Base-by-base conservation (phyloP, 1,140 invertebrate genomes). In the Eurosta solidaginis region DNA sequence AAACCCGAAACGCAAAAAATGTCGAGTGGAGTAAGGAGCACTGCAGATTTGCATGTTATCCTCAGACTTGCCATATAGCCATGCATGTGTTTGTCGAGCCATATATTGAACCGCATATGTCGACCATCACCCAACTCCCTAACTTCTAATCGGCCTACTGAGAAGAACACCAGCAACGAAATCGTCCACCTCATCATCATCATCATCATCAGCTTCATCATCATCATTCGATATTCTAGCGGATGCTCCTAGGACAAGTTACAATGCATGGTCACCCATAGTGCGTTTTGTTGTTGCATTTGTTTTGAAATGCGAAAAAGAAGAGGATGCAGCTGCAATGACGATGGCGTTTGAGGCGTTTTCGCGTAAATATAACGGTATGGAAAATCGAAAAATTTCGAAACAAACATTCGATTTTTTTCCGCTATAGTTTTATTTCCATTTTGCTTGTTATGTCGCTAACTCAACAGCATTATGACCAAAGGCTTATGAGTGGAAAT, bases 401-500 rank as follows among this genome's bases (percentile, higher is more conserved):
- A 68, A 68, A 68, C 59, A 68, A 42, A 68, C 59, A 68, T 68
- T 68, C n/a, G 59, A 68, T 68, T 68, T 68, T 68, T 33, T 68
- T 68, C n/a, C 59, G 59, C 59, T 33, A 42, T 68, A 68, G 59
- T 68, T 68, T 68, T 68, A 68, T 68, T 68, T 68, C 59, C 33
- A 68, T 68, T 68, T 68, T 20, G 59, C 59, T 20, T 36, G n/a
- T n/a, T n/a, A 5, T 40, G 59, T 22, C 59, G 59, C 33, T 12
- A n/a, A n/a, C n/a, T 5, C 12, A 17, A 12, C 3, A 17, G 4
- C 45, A 33, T 12, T 33, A 20, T 40, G 59, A 7, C 6, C 29
- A 68, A 20, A 68, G 6, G 17, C 59, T 36, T 10, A 14, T 40
- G 6, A 1, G 7, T 22, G 6, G 7, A 36, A 4, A 33, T 14